These are phyloP conservation scores for Mastacembelus armatus DNA, from an alignment of 2,797 vertebrate genomes.

Conservation along the genomic window DNA sequence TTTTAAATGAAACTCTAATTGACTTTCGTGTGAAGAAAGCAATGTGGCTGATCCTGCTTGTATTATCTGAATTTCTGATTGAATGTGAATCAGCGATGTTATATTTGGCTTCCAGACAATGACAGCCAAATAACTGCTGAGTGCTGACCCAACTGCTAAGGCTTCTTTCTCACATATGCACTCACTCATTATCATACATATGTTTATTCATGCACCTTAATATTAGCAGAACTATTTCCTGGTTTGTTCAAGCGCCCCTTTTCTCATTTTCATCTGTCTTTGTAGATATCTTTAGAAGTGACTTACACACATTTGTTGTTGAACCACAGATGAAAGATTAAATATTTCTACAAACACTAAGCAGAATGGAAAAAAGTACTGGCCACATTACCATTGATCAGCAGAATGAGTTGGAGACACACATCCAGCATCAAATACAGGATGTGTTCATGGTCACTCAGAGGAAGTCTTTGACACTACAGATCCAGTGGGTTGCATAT, in stretches of 20 bases:
- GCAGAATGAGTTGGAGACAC: constrained; percentile 22
- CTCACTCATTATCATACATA: constrained; percentile 45
- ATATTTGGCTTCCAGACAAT: constrained; percentile 60
- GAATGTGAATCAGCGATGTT: constrained; percentile 56
- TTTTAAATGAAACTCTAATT: constrained; percentile 85
- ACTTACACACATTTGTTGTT: neutral
- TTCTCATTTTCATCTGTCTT: constrained; percentile 29
- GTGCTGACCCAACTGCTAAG: constrained; percentile 42
- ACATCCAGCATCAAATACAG: constrained; percentile 11
- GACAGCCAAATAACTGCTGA: constrained; percentile 22
- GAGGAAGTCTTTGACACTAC: constrained; percentile 51
- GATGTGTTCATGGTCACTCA: constrained; percentile 36
- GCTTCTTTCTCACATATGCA: constrained; percentile 22
- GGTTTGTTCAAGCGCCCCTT: neutral
- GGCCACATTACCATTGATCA: constrained; percentile 15
- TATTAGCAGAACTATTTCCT: constrained; percentile 13
- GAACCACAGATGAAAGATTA: constrained; percentile 14
- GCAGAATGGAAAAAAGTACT: constrained; percentile 8
- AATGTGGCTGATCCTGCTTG: constrained; percentile 60
- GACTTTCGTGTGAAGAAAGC: constrained; percentile 74
- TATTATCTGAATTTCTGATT: constrained; percentile 64
- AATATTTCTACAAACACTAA: constrained; percentile 17
- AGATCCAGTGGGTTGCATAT: constrained; percentile 50
- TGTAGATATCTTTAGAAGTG: neutral
- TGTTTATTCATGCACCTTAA: constrained; percentile 27